These are phyloP conservation scores for Eilema depressum DNA, from an alignment of 2,888 invertebrate species.

Conservation along the genomic window DNA sequence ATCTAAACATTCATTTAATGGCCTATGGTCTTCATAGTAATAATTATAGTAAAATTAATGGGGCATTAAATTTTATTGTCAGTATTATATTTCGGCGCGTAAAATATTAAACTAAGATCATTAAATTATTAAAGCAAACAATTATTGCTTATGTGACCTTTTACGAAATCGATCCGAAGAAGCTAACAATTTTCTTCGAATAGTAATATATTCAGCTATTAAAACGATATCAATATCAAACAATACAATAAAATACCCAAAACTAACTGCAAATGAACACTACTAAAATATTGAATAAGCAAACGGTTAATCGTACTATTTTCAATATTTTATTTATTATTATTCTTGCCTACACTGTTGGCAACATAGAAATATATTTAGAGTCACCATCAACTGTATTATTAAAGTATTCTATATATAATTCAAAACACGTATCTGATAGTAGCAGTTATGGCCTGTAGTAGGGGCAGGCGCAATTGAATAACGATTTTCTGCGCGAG, in stretches of 20 bases:
- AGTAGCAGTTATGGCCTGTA: conserved; percentile 68
- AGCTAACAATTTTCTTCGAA: neutral
- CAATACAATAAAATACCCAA: conserved; percentile 10
- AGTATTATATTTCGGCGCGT: neutral
- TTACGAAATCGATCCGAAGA: neutral
- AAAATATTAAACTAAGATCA: neutral
- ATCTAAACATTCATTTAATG: conserved; percentile 5
- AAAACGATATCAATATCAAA: neutral
- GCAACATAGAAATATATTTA: conserved; percentile 19
- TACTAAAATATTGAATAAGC: conserved; percentile 21
- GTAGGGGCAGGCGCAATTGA: conserved; percentile 69
- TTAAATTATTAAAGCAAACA: neutral
- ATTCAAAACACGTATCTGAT: conserved; percentile 68
- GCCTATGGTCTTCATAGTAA: neutral
- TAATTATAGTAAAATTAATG: conserved; percentile 24
- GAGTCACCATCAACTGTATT: conserved; percentile 1
- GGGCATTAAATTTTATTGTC: conserved; percentile 20
- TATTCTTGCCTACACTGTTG: conserved; percentile 17
- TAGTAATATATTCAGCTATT: neutral
- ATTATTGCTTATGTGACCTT: neutral
- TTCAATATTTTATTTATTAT: conserved; percentile 31
- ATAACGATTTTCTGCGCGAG: conserved; percentile 71
- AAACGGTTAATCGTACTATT: conserved; percentile 42
- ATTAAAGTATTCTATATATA: conserved; percentile 22
- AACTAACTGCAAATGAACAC: conserved; percentile 18